Percentiles rank a stretch among this genome's conserved stretches.
These are phyloP conservation scores for Danio kyathit DNA, from an alignment of 2,797 vertebrate genomes.

Conservation along the genomic window DNA sequence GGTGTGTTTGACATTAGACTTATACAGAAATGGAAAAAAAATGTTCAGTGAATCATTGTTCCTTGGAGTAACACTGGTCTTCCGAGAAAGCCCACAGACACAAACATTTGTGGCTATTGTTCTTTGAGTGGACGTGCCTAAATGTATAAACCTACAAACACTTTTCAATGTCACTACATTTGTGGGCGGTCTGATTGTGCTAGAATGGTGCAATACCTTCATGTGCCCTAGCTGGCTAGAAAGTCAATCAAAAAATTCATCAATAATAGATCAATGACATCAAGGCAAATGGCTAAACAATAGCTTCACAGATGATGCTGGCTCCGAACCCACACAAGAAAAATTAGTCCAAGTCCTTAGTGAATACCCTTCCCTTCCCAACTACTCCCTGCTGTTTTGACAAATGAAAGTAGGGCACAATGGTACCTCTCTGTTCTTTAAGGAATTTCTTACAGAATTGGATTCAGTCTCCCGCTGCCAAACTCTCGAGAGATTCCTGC, in stretches of 20 bases:
- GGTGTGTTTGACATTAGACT: slow-evolving; percentile 28
- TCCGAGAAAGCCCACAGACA: neutral
- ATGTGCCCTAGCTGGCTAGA: neutral
- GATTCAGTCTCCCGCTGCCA: slow-evolving; percentile 13
- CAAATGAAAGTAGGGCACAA: slow-evolving; percentile 49
- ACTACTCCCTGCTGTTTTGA: slow-evolving; percentile 39
- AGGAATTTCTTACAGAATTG: slow-evolving; percentile 41
- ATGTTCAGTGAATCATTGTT: slow-evolving; percentile 5
- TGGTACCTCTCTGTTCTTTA: slow-evolving; percentile 42
- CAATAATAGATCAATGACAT: slow-evolving; percentile 7
- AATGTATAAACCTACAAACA: neutral
- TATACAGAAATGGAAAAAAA: neutral
- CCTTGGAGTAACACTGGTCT: slow-evolving; percentile 1
- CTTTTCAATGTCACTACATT: neutral
- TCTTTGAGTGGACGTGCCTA: neutral
- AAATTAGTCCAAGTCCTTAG: slow-evolving; percentile 41
- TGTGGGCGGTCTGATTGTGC: slow-evolving; percentile 2
- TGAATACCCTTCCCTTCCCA: slow-evolving; percentile 12
- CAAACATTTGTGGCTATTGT: neutral
- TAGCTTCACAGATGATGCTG: neutral
- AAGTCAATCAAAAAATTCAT: slow-evolving; percentile 3
- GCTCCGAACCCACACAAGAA: slow-evolving; percentile 18
- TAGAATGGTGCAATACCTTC: neutral
- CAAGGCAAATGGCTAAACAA: slow-evolving; percentile 27
- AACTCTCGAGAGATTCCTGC: slow-evolving; percentile 39